Evolutionary conservation across 2,888 invertebrate genomes (phyloP), one percentile per base, ranked within the genome.

Genomic region (Calephelis perditalis): DNA sequence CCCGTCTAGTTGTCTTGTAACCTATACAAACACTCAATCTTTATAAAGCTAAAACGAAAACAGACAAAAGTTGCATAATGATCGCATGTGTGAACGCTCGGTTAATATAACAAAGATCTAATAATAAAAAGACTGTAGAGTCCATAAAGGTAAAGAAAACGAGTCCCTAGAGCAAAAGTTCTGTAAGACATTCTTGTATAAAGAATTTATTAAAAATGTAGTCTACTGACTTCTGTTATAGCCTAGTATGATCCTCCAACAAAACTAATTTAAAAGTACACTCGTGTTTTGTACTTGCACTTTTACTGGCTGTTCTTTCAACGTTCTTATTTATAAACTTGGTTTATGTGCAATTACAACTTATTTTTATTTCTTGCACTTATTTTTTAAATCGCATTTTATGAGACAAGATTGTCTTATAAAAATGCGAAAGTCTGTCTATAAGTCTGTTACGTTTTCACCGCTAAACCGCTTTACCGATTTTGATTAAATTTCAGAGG

Each of bases 261-360:
- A 49, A 49, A 49, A 49, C 26, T 49, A 49, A 49, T 49, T 49
- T 49, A 26, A 49, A 49, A 49, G 49, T 49, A 49, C 49, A 49
- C 49, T 49, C 35, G 49, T 49, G 52, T 52, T 52, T 52, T 52
- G 52, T 52, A 52, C 52, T 36, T 52, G 35, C 52, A 49, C 49
- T 52, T 52, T 52, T 52, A 52, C 49, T 49, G 11, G 35, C 35
- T 52, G 36, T 7, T 52, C 26, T 52, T 52, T 52, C 52, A 35
- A 52, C 52, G 35, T 52, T 52, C 52, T 52, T 35, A 35, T 52
- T 35, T 35, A 52, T 52, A 36, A 52, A 35, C 52, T 52, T 11
- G 52, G 52, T 52, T 52, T 52, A 52, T 7, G 35, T 26, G 52
- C 49, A 26, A 49, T 26, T 10, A 49, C 26, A 26, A 15, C 47